These are phyloP conservation scores for Plecturocebus donacophilus DNA, from an alignment of 2,113 vertebrate genomes.

Conservation along the genomic window DNA sequence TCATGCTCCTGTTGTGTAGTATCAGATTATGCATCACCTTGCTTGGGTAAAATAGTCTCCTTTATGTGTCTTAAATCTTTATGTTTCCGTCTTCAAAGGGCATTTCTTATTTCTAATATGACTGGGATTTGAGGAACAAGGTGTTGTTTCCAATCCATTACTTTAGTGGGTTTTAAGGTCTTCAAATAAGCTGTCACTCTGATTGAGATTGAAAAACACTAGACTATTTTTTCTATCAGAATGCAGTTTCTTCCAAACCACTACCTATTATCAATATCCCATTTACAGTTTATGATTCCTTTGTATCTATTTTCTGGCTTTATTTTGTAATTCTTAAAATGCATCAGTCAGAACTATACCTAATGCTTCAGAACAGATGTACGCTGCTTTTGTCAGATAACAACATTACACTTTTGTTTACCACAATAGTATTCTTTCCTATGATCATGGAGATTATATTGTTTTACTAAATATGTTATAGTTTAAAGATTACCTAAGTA, in stretches of 20 bases:
- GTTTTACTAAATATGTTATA: not conserved
- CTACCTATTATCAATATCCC: not conserved
- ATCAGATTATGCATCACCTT: not conserved
- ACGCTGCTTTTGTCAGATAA: not conserved
- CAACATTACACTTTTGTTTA: not conserved
- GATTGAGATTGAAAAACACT: not conserved
- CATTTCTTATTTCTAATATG: not conserved
- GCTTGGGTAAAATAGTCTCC: not conserved
- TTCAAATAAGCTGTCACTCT: not conserved
- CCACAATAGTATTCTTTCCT: not conserved
- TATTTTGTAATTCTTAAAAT: not conserved
- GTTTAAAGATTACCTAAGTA: constrained; percentile 8
- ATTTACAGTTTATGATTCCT: not conserved
- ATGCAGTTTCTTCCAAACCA: not conserved
- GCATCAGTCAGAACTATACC: not conserved
- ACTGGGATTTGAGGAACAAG: not conserved
- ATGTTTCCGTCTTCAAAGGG: not conserved
- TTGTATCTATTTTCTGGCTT: not conserved
- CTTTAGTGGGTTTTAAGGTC: not conserved
- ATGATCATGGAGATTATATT: not conserved
- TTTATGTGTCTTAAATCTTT: not conserved
- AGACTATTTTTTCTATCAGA: not conserved
- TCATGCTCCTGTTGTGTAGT: not conserved
- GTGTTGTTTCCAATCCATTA: not conserved
- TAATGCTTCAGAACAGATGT: not conserved